Base-by-base conservation (phyloP, 2,888 invertebrate genomes). In the Agrochola lychnidis region DNA sequence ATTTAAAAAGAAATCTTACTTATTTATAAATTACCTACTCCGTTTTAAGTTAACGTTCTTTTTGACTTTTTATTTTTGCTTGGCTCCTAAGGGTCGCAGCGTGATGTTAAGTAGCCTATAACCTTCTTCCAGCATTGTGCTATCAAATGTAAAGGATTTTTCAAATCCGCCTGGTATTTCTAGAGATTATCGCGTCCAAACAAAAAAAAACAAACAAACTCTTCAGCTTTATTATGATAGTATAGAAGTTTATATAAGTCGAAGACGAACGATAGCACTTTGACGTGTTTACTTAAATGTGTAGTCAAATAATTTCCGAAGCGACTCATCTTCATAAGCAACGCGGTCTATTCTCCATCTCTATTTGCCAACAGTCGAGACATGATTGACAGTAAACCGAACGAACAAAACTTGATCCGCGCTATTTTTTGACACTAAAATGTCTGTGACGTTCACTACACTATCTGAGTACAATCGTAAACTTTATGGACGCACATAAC, bases 401-500 rank as follows among this genome's bases (percentile, higher is more conserved):
- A 70, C n/a, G 40, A 73, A 70, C n/a, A 59, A 62, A 67, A 64
- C 40, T 14, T 51, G 57, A 59, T 53, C n/a, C 62, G 22, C 56
- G 40, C 9, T 22, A 42, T 45, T 67, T 61, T 57, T 48, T 61
- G 42, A 51, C 59, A 78, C 14, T 68, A 25, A 67, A 53, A 42
- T 56, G 40, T 70, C 42, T 56, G 51, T 53, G 40, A 71, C 36
- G 68, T 68, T 40, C 16, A 10, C n/a, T 56, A 40, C 36, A 40
- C 36, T 53, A 36, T 36, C n/a, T 12, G 68, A 68, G 68, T 57
- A 57, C 51, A 81, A 66, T 79, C 70, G 63, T 68, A 57, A 66
- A 81, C n/a, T 63, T 63, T 63, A 84, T 64, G 62, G 30, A 72
- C 61, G 57, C 70, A 59, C 25, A 62, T 70, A 62, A 59, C 48